Evolutionary conservation across 2,113 vertebrate genomes (phyloP).

Genomic region (Leiothrix lutea): DNA sequence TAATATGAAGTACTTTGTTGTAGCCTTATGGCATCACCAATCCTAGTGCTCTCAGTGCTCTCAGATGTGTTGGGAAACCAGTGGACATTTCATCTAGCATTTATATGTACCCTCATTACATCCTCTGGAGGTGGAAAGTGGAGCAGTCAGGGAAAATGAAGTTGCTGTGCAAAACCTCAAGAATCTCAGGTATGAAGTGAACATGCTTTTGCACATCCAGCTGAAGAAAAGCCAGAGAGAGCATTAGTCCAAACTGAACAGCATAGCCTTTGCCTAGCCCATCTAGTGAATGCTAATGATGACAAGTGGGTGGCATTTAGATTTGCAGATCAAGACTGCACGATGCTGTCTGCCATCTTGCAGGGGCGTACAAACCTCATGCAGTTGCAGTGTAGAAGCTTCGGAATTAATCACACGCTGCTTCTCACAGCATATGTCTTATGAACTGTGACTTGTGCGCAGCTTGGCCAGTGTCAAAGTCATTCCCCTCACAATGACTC

Average conservation of each 20-base stretch:
- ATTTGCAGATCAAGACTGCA: background rate
- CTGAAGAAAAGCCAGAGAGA: background rate
- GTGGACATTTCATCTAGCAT: background rate
- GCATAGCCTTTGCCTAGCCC: background rate
- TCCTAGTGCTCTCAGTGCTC: background rate
- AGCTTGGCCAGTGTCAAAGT: background rate
- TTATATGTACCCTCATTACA: background rate
- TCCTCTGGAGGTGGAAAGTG: background rate
- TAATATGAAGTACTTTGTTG: background rate
- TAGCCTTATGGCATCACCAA: background rate
- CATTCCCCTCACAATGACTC: background rate
- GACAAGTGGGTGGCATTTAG: background rate
- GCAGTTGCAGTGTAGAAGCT: background rate
- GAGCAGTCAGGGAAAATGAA: background rate
- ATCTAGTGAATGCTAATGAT: background rate
- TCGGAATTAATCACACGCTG: background rate
- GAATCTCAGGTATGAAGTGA: background rate
- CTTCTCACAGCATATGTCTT: background rate
- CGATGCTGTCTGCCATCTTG: background rate
- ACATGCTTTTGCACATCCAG: background rate
- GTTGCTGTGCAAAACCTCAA: background rate
- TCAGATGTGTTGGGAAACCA: background rate
- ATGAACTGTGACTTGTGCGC: fast-evolving
- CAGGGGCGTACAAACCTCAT: fast-evolving
- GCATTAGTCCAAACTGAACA: background rate